Evolutionary conservation across 2,888 invertebrate species (phyloP), one percentile per base, ranked within the genome.

Genomic region (Latrodectus elegans): DNA sequence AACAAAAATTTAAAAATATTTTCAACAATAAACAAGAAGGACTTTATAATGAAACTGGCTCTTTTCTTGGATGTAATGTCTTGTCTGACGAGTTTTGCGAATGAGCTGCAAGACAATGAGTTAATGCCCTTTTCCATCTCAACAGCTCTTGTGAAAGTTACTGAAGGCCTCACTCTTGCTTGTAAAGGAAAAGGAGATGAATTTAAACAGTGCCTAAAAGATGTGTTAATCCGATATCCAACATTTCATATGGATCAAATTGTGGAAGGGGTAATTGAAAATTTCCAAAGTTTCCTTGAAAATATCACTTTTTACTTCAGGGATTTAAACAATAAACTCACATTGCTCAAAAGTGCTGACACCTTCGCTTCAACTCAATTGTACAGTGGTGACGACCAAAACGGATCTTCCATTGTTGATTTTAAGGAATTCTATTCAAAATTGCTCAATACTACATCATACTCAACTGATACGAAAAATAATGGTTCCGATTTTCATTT

Each of bases 41-140:
- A 22, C 9, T 86, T 86, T 55, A 15, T 86, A 22, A 76, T 60
- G 55, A 75, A 80, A 53, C 17, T 86, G 52, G 86, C 80, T 49
- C 15, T 86, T 17, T 49, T 71, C 1, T 68, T 86, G 4, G 86
- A 86, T 15, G 52, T 86, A 12, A 75, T 86, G n/a, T 49, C 15
- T n/a, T 76, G 80, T 51, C 17, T 86, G 38, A 67, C 17, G 53
- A 38, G 65, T 22, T 76, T 86, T 76, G 26, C 71, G 11, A 8
- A 52, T 4, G 14, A 75, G 53, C 14, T 81, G 8, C 22, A 80
- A 70, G 55, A 53, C 17, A 38, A 80, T n/a, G 52, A 65, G 10
- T 49, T 64, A 1, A 12, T 83, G 55, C 75, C 71, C 8, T 86
- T 49, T 65, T 52, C 70, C 38, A 51, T 72, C 8, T 49, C 64